phyloP scores from a whole-genome alignment of 2,888 invertebrate species.

The Erannis defoliaria region DNA sequence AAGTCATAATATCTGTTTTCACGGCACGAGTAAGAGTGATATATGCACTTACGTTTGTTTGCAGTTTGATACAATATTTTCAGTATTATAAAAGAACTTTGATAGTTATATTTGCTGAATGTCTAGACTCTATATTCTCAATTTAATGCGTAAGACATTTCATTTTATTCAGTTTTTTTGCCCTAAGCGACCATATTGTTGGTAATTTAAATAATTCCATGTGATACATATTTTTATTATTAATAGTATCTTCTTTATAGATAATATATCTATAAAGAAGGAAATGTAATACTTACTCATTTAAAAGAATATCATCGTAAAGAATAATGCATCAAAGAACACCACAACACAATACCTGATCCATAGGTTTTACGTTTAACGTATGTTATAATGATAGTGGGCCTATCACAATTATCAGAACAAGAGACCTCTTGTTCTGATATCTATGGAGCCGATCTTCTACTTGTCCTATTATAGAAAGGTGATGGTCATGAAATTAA shows the following conservation, averaged over 20 bases:
- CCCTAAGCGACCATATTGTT: background rate
- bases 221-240: too few relatives aligned
- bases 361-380: too few relatives aligned
- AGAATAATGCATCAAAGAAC: too few relatives aligned
- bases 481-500: conserved; percentile 3
- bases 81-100: background rate
- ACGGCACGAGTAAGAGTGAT: conserved; percentile 39
- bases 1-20: conserved; percentile 53
- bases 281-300: too few relatives aligned
- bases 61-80: conserved; percentile 24
- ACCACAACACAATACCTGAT: too few relatives aligned
- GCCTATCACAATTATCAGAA: too few relatives aligned
- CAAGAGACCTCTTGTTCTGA: too few relatives aligned
- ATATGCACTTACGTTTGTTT: conserved; percentile 23
- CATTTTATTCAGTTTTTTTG: background rate
- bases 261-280: too few relatives aligned
- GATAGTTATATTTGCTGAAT: conserved; percentile 16
- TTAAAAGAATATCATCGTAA: too few relatives aligned
- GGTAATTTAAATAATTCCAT: background rate
- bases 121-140: conserved; percentile 25
- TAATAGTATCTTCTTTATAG: too few relatives aligned
- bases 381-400: too few relatives aligned
- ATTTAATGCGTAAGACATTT: conserved; percentile 11
- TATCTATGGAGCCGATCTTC: background rate
- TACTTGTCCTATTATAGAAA: background rate